Conservation (phyloP, 2,113 vertebrate genomes). For the Chionodraco myersi region DNA sequence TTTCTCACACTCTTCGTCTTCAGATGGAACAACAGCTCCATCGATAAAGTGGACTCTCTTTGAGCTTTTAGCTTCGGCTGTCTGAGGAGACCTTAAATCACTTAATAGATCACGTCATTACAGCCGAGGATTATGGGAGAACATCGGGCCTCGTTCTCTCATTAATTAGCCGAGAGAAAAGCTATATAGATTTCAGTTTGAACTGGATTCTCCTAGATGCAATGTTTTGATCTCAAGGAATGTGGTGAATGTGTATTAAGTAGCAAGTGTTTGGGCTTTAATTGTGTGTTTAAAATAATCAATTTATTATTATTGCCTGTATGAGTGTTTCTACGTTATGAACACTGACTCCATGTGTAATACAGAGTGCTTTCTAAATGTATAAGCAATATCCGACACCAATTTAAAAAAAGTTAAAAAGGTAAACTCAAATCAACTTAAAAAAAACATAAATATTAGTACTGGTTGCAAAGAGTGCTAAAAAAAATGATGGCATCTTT, state of each 20-base stretch:
- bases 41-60: slow-evolving; percentile 56
- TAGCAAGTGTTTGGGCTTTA: slow-evolving; percentile 12
- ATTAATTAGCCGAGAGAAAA: slow-evolving; percentile 59
- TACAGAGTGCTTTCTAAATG: neutral
- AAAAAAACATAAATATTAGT: neutral
- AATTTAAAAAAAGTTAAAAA: neutral
- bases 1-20: slow-evolving; percentile 15
- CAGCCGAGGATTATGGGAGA: slow-evolving; percentile 53
- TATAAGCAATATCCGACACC: neutral
- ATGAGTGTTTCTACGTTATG: neutral
- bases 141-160: slow-evolving; percentile 30
- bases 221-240: slow-evolving; percentile 17
- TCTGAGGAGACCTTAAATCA: slow-evolving; percentile 53
- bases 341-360: neutral
- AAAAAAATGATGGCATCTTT: neutral
- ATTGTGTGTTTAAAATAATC: neutral
- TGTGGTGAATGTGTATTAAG: slow-evolving; percentile 33
- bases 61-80: slow-evolving; percentile 31
- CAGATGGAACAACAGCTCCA: slow-evolving; percentile 20
- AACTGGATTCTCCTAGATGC: slow-evolving; percentile 9
- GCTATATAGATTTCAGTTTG: slow-evolving; percentile 55
- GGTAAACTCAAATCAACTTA: neutral
- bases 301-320: neutral
- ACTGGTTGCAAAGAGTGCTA: neutral
- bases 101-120: slow-evolving; percentile 72